Evolutionary conservation across 2,113 vertebrate genomes (phyloP).

Genomic region (Corynorhinus townsendii): DNA sequence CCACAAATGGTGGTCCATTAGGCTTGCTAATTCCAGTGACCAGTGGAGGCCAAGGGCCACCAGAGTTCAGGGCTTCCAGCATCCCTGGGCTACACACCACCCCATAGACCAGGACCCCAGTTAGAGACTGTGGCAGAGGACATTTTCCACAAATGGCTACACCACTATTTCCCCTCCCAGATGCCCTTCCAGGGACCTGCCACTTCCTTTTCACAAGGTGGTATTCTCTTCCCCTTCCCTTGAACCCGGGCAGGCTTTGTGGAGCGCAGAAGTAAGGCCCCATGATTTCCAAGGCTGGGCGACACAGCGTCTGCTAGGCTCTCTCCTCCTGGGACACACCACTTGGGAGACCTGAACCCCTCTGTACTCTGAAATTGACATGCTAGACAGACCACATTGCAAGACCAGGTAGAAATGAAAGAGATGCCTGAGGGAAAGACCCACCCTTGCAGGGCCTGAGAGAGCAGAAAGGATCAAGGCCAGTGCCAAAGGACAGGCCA

Average conservation of each 20-base stretch:
- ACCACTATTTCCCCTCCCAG: neutral
- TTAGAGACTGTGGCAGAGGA: neutral
- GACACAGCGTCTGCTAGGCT: neutral
- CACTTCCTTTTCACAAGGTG: neutral
- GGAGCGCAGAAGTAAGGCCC: neutral
- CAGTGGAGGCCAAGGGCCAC: neutral
- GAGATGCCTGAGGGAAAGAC: neutral
- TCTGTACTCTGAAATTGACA: neutral
- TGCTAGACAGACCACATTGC: neutral
- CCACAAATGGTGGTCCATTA: neutral
- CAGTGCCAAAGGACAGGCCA: neutral
- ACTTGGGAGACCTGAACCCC: neutral
- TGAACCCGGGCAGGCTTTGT: neutral
- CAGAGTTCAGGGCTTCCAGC: neutral
- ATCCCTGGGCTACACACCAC: neutral
- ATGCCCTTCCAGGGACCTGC: neutral
- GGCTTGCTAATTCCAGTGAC: neutral
- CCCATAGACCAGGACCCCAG: neutral
- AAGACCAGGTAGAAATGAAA: neutral
- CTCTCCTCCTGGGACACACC: neutral
- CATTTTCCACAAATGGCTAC: neutral
- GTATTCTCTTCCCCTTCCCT: rapidly evolving
- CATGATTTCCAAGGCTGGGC: neutral
- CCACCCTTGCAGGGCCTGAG: neutral
- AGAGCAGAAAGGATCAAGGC: neutral